phyloP scores from a whole-genome alignment of 1,140 invertebrate genomes.

The Drosophila guanche region DNA sequence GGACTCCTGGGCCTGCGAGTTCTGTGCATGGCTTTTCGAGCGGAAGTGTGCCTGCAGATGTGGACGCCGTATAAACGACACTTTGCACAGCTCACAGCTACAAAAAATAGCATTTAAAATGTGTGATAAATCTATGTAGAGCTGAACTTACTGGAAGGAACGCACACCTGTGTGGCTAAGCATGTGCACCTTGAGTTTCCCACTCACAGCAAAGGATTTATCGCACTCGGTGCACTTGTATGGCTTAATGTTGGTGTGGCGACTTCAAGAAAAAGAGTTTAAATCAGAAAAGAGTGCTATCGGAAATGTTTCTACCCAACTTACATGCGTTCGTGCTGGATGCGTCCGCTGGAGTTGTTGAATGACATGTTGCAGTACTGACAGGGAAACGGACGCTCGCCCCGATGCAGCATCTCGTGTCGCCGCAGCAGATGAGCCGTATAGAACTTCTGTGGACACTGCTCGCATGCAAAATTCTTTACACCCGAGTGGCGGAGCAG shows the following conservation, averaged over 20 bases:
- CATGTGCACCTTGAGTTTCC: slow-evolving; percentile 98
- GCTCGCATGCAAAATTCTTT: slow-evolving; percentile 47
- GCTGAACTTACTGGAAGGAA: slow-evolving; percentile 55
- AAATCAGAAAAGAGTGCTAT: background rate
- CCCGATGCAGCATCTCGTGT: slow-evolving; percentile 46
- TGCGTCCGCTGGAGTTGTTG: slow-evolving; percentile 55
- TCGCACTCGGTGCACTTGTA: slow-evolving; percentile 99
- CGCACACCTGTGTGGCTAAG: slow-evolving; percentile 97
- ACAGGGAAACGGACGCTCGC: slow-evolving; percentile 48
- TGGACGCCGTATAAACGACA: slow-evolving; percentile 60
- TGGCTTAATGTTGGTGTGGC: slow-evolving; percentile 88
- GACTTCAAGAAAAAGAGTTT: slow-evolving; percentile 15
- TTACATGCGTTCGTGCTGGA: slow-evolving; percentile 66
- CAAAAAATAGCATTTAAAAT: background rate
- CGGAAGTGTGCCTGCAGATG: slow-evolving; percentile 55
- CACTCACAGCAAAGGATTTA: slow-evolving; percentile 99
- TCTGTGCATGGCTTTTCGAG: slow-evolving; percentile 56
- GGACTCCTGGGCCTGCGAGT: slow-evolving; percentile 5
- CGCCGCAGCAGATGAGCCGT: slow-evolving; percentile 61
- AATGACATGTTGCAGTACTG: slow-evolving; percentile 57
- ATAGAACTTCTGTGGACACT: slow-evolving; percentile 59
- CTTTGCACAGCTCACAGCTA: slow-evolving; percentile 64
- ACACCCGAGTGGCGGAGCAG: slow-evolving; percentile 55
- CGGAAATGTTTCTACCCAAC: background rate
- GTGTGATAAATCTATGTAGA: too few relatives aligned